Base-by-base conservation (phyloP, 2,797 vertebrate species). In the Diplodus sargus region DNA sequence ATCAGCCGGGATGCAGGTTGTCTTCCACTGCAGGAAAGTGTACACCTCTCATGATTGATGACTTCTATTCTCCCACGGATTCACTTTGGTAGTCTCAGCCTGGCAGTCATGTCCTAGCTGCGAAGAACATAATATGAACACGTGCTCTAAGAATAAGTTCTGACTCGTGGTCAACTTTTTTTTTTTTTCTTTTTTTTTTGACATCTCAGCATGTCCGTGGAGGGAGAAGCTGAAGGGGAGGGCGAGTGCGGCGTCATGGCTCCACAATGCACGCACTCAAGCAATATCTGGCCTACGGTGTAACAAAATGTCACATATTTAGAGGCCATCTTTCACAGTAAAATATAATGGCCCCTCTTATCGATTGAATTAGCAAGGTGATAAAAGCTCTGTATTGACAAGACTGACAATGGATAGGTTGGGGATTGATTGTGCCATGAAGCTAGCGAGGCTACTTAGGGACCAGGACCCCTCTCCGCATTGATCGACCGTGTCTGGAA, bases 41-140 rank as follows among this genome's bases (percentile, higher is more conserved):
- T 82, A 70, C 63, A 83, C 73, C 78, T 74, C 62, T 54, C 58
- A 54, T 95, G 94, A 95, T 92, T 93, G 92, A 95, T 94, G 90
- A 93, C 83, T 84, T 83, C 79, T 90, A 65, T 88, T 91, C 76
- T 84, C 70, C 81, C 54, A 64, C 72, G 15, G 77, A 65, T 60
- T 85, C 28, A 56, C 84, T 84, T 90, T 80, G 68, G 74, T 87
- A 87, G 90, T 90, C 84, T 11, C 42, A 59, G 69, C 22, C 70
- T 62, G 65, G 81, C 81, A 34, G 34, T 34, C 79, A 69, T 85
- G 90, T 90, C 84, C 76, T 74, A 72, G 73, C 76, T 74, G 81
- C 56, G 49, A 66, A 70, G 30, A 85, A 85, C 70, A 83, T 82
- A 68, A 87, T 79, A 83, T 68, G 83, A 89, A 91, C 85, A 88